Evolutionary conservation across 2,888 invertebrate species (phyloP).

Genomic region (Meiosimyza platycephala): DNA sequence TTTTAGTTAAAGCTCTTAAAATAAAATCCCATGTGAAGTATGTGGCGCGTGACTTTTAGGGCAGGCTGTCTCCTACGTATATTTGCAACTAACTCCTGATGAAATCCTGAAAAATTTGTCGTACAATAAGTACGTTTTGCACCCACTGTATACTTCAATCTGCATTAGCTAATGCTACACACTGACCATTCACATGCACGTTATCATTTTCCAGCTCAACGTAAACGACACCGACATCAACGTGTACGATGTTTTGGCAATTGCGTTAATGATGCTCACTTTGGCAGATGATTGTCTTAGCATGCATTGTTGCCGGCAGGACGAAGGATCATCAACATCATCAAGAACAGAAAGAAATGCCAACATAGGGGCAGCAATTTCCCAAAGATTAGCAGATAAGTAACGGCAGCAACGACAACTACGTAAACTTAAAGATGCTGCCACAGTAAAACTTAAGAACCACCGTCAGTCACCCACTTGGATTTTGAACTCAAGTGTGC

Average conservation of each 20-base stretch:
- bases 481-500: no score
- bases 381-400: slow-evolving; percentile 13
- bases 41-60: no score
- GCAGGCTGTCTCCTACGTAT: no score
- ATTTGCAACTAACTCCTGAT: no score
- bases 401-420: no score
- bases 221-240: not conserved
- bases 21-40: no score
- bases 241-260: slow-evolving; percentile 9
- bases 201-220: not conserved
- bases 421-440: no score
- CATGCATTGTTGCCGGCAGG: slow-evolving; percentile 4
- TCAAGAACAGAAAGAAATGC: not conserved
- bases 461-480: no score
- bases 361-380: not conserved
- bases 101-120: no score
- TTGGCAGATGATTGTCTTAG: slow-evolving; percentile 18
- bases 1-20: no score
- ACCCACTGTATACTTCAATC: slow-evolving; percentile 19
- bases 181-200: slow-evolving; percentile 19
- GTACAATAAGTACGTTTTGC: no score
- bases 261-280: slow-evolving; percentile 37
- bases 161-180: slow-evolving; percentile 23
- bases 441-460: no score
- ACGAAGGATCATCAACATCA: slow-evolving; percentile 15